Base-by-base conservation (phyloP, 2,113 vertebrate genomes). In the Euleptes europaea region DNA sequence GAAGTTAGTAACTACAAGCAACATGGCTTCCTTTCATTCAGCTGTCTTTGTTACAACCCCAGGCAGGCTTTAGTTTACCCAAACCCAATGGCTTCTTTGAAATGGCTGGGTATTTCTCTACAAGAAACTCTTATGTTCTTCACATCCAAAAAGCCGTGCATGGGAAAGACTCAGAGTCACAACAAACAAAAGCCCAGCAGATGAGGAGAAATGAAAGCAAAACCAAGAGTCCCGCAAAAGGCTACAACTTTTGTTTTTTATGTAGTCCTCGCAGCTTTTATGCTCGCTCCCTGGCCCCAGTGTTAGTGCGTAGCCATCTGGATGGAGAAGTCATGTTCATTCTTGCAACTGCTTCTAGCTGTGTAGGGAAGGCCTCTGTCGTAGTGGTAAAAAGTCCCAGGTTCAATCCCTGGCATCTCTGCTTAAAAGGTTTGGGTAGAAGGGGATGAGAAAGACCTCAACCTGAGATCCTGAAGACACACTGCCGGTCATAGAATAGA, bases 131-230 rank as follows among this genome's bases (percentile, higher is more conserved):
- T n/a, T 82, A 54, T 44, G 49, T 19, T 31, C 57, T 80, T 69
- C 26, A 33, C 33, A 49, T 82, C 11, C 35, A 1, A 1, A 31
- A 47, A 4, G 31, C 35, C 2, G 14, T 21, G 6, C 3, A 0
- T 28, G 65, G 70, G 40, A n/a, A 38, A 51, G 13, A 35, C 75
- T 80, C 57, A 40, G 72, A 47, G 35, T 13, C n/a, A 60, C 0
- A 2, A 23, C n/a, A 47, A 67, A 5, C 35, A 0, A 0, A 82
- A 78, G 4, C 1, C 4, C 28, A 14, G 2, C n/a, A n/a, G n/a
- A n/a, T 0, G 0, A 17, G 33, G 73, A 26, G 75, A 57, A 78
- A 23, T 31, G 49, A 28, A 80, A 72, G 57, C n/a, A 15, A 35
- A 67, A 26, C 17, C 8, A 72, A 73, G 57, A 63, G 28, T 38